Base-by-base conservation (phyloP, 1,140 invertebrate species). In the Drosophila erecta region DNA sequence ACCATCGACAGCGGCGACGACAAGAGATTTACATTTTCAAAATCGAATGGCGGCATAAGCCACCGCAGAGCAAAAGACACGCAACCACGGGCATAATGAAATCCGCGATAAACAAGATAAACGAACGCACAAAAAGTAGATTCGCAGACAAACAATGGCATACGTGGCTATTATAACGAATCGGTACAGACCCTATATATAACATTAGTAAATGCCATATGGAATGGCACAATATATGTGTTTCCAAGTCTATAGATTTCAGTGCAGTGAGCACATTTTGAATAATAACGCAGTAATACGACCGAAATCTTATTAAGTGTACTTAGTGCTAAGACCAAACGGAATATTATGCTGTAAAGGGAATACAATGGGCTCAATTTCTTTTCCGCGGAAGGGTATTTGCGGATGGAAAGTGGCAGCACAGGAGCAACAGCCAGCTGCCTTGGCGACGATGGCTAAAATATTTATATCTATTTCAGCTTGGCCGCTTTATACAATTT, bases 1-100 rank as follows among this genome's bases (percentile, higher is more conserved):
- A n/a, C 58, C 59, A 41, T 12, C 58, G 58, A 50, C 49, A 43
- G 50, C 47, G 41, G 53, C 70, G 41, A 56, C 70, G 62, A 86
- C 83, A 83, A 86, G 83, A 86, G 83, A 86, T 86, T 86, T 86
- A 86, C 84, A 86, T 86, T 86, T 86, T 86, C 75, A 86, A 86
- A 86, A 86, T 86, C 83, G 83, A 86, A 87, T 79, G 83, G 83
- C 83, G 83, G 85, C 84, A 86, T 87, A 86, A 86, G 83, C 83
- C 83, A 87, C 83, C 83, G 83, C 83, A 81, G 76, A 83, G 83
- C 83, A 86, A 87, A 87, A 87, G 83, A 86, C 81, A 81, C 67
- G 81, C 81, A 86, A 77, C 60, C 81, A 70, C 64, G 74, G 78
- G 81, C 83, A 87, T 87, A 86, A 86, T 86, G 79, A 86, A 86